phyloP scores from a whole-genome alignment of 2,888 invertebrate genomes.

The Leptinotarsa tumamoca region DNA sequence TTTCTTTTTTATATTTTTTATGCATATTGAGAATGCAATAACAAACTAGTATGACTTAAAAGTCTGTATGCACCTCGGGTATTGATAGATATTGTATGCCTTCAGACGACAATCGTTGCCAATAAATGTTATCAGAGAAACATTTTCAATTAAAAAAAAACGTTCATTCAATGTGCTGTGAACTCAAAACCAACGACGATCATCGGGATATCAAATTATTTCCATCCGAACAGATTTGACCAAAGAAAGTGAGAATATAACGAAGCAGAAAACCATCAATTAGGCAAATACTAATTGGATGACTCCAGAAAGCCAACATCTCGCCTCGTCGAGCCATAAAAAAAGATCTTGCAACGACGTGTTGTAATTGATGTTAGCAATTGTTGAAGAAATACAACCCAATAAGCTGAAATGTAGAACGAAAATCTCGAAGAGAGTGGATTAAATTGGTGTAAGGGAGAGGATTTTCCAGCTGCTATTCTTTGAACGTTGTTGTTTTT shows the following conservation, averaged over 20 bases:
- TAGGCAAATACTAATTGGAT: background rate
- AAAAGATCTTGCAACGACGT: background rate
- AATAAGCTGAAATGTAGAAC: background rate
- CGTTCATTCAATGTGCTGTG: background rate
- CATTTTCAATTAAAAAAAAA: background rate
- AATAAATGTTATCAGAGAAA: background rate
- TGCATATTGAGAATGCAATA: too few relatives aligned
- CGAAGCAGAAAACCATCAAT: background rate
- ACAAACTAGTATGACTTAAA: too few relatives aligned
- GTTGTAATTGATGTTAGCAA: background rate
- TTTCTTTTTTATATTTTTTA: too few relatives aligned
- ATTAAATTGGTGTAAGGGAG: background rate
- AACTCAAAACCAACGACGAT: background rate
- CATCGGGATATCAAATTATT: background rate
- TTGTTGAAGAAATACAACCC: background rate
- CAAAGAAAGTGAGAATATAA: background rate
- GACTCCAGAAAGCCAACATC: background rate
- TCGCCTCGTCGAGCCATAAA: background rate
- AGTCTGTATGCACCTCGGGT: too few relatives aligned
- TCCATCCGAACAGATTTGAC: background rate
- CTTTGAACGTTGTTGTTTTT: background rate
- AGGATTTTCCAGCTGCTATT: background rate
- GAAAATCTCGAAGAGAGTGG: constrained; percentile 3
- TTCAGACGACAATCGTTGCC: too few relatives aligned
- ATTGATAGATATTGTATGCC: too few relatives aligned